A percentile compares a stretch with the other conserved stretches of the same genome.
Conservation (phyloP, 92 coral and sea anemone species). For the Actinernus sp. region DNA sequence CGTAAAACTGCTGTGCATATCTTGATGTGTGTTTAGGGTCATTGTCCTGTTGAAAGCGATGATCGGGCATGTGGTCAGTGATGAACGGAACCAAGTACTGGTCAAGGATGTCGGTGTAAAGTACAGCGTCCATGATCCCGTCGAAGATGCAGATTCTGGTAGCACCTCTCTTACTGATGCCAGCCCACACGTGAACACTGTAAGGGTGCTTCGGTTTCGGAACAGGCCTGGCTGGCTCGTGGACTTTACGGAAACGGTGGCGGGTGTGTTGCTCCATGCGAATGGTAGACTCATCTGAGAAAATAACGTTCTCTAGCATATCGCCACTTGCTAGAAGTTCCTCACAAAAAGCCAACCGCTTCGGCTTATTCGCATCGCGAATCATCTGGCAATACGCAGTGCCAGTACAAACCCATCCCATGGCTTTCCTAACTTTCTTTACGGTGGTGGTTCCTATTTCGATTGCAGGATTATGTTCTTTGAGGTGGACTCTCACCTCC, state of each 20-base stretch:
- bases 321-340: background rate
- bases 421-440: background rate
- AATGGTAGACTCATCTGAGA: conserved; percentile 12
- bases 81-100: conserved; percentile 43
- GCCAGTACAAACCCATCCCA: conserved; percentile 4
- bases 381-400: conserved; percentile 18
- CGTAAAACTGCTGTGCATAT: conserved; percentile 23
- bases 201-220: conserved; percentile 38
- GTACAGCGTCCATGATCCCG: conserved; percentile 54
- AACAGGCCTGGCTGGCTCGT: conserved; percentile 10
- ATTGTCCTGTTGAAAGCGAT: conserved; percentile 63
- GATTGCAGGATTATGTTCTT: background rate
- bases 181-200: conserved; percentile 45
- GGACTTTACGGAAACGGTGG: conserved; percentile 6
- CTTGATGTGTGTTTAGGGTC: conserved; percentile 61
- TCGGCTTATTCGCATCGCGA: conserved; percentile 1
- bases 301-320: conserved; percentile 6
- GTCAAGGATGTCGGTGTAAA: conserved; percentile 22
- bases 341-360: conserved; percentile 4
- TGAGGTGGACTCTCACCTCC: background rate
- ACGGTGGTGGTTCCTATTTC: background rate
- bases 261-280: conserved; percentile 1
- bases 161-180: conserved; percentile 32
- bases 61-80: conserved; percentile 22
- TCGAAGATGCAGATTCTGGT: conserved; percentile 43